Evolutionary conservation across 2,888 invertebrate species (phyloP).

Genomic region (Nephrotoma flavescens): DNA sequence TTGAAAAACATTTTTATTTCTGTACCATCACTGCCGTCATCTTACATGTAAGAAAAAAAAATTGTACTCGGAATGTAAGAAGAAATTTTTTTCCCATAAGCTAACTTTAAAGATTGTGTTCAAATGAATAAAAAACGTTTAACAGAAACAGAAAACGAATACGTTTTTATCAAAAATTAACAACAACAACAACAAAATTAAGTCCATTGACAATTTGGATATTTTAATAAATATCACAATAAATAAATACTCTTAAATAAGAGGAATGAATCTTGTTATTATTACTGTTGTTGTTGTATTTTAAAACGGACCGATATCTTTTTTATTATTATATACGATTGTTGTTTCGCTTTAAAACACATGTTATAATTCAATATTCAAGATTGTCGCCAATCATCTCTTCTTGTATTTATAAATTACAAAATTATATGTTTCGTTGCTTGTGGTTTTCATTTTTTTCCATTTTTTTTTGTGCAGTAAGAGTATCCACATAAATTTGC

Average conservation of each 20-base stretch:
- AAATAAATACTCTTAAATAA: neutral
- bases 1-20: neutral
- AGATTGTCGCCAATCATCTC: neutral
- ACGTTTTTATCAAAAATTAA: neutral
- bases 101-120: neutral
- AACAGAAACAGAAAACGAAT: neutral
- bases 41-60: neutral
- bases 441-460: neutral
- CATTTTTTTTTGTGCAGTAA: neutral
- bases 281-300: neutral
- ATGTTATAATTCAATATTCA: neutral
- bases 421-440: neutral
- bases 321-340: neutral
- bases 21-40: neutral
- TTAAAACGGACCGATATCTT: neutral
- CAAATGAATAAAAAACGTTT: neutral
- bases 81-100: neutral
- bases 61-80: neutral
- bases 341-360: neutral
- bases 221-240: neutral
- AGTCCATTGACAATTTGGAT: neutral
- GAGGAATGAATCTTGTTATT: neutral
- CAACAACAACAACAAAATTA: neutral
- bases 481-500: neutral
- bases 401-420: neutral